A percentile compares a stretch with the other conserved stretches of the same genome.
Evolutionary conservation across 2,888 invertebrate species (phyloP).

Genomic region (Thelaira solivaga): DNA sequence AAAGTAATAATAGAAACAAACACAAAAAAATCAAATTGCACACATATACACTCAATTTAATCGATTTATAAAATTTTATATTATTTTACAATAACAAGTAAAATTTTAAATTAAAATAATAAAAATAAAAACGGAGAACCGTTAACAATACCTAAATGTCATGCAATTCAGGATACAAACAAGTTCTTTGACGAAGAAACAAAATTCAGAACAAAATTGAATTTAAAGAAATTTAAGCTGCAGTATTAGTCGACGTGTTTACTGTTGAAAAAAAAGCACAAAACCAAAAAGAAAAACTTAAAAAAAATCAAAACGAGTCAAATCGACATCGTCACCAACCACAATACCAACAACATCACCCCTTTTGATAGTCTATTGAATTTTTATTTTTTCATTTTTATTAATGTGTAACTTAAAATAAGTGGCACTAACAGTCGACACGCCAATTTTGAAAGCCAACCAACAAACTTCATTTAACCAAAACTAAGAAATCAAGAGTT

Average conservation of each 20-base stretch:
- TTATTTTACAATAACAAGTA: slow-evolving; percentile 6
- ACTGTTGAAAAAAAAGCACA: slow-evolving; percentile 8
- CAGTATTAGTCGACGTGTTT: not conserved
- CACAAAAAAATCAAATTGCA: slow-evolving; percentile 1
- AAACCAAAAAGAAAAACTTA: slow-evolving; percentile 25
- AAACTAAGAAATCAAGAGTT: slow-evolving; percentile 20
- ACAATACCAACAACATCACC: not conserved
- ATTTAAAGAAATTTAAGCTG: not conserved
- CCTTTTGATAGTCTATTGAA: slow-evolving; percentile 13
- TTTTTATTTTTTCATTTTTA: too few species aligned
- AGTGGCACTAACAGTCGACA: slow-evolving; percentile 17
- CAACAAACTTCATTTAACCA: slow-evolving; percentile 30
- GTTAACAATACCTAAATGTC: slow-evolving; percentile 32
- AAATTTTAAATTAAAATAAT: not conserved
- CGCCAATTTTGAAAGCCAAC: slow-evolving; percentile 37
- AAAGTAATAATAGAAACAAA: not conserved
- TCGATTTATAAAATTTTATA: not conserved
- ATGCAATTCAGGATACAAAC: slow-evolving; percentile 5
- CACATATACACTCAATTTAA: not conserved
- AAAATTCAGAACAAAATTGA: not conserved
- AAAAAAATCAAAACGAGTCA: slow-evolving; percentile 36
- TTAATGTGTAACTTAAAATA: too few species aligned
- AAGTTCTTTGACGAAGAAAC: not conserved
- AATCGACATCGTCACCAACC: slow-evolving; percentile 7
- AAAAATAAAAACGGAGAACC: slow-evolving; percentile 14